A percentile compares a stretch with the other conserved stretches of the same genome.
Evolutionary conservation across 2,888 invertebrate genomes (phyloP).

Genomic region (Hypomecis punctinalis): DNA sequence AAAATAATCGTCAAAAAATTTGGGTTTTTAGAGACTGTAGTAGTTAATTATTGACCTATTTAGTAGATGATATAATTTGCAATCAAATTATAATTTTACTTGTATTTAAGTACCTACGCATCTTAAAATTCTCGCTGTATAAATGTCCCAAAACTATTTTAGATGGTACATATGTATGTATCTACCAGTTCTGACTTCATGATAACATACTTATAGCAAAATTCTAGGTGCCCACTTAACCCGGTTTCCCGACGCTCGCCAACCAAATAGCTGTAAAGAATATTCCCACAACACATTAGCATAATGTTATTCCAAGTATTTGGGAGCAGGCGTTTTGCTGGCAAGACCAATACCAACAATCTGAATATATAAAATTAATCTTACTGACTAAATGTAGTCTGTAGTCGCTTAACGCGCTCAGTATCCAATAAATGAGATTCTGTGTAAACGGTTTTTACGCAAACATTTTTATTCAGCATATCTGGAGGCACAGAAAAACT

Average conservation of each 20-base stretch:
- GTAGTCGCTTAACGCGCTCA: too few relatives aligned
- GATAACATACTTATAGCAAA: background rate
- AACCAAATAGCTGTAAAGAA: constrained; percentile 29
- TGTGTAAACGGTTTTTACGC: too few relatives aligned
- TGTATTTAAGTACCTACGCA: too few relatives aligned
- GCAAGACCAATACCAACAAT: constrained; percentile 56
- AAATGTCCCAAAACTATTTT: background rate
- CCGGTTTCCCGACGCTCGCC: constrained; percentile 7
- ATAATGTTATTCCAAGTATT: constrained; percentile 68
- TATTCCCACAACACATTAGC: constrained; percentile 54
- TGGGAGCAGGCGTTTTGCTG: constrained; percentile 52
- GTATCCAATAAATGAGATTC: too few relatives aligned
- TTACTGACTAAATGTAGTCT: background rate
- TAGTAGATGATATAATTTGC: too few relatives aligned
- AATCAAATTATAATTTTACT: too few relatives aligned
- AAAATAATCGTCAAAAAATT: too few relatives aligned
- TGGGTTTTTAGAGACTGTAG: too few relatives aligned
- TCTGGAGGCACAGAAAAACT: too few relatives aligned
- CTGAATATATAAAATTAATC: constrained; percentile 35
- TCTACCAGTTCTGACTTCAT: background rate
- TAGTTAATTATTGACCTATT: too few relatives aligned
- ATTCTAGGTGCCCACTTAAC: constrained; percentile 7
- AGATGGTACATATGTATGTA: background rate
- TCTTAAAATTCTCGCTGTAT: too few relatives aligned
- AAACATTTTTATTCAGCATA: too few relatives aligned